Evolutionary conservation across 1,140 invertebrate genomes (phyloP), one percentile per base, ranked within the genome.

Genomic region (Drosophila bocqueti): DNA sequence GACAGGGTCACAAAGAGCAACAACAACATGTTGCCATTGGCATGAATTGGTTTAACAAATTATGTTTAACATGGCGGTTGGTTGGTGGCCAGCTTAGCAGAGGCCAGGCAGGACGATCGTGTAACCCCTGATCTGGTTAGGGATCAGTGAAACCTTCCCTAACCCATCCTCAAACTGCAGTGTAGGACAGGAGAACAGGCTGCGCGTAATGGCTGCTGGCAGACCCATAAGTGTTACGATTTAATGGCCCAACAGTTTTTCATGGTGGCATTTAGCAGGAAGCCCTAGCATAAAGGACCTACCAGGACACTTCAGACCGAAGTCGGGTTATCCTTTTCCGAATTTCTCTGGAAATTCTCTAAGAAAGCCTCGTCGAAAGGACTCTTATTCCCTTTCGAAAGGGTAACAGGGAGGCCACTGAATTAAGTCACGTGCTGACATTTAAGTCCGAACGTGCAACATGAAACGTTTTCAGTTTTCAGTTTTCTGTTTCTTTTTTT

Each of bases 371-470:
- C 3, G 21, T 18, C 2, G 4, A 9, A 3, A 31, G 49, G 49
- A 18, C n/a, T 49, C 21, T 13, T 8, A 10, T 15, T 45, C n/a
- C 18, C 34, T 10, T 4, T 36, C 21, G 40, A 50, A 50, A 45
- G 42, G 43, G 75, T 50, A 49, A 61, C n/a, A 13, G 29, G n/a
- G 36, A 38, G 31, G 15, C 64, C 64, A 24, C 60, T 64, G 77
- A 71, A 80, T 83, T 67, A 66, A 78, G 83, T 89, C 84, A 89
- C 84, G 84, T 89, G 83, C 84, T 81, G 84, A 69, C 83, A 86
- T 89, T 89, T 89, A 89, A 86, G 83, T 86, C 83, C 74, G 75
- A 85, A 89, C 84, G 84, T 89, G 84, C 80, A 79, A 89, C 83
- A 72, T 66, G 74, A 76, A 77, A 63, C 80, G 63, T 69, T 81